Evolutionary conservation across 2,888 invertebrate species (phyloP), one percentile per base, ranked within the genome.

Genomic region (Andrena haemorrhoa): DNA sequence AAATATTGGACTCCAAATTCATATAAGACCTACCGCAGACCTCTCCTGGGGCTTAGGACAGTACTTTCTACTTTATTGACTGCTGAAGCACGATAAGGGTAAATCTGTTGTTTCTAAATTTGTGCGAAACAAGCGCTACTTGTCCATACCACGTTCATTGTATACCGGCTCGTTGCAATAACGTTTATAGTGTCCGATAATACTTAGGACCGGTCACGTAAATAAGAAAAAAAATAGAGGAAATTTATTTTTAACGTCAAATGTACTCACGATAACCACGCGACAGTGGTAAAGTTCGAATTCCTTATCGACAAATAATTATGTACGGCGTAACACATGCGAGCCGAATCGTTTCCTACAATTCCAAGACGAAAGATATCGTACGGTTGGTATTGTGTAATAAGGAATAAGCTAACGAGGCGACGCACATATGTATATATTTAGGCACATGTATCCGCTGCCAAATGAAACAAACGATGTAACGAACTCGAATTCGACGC

Each of bases 381-480:
- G 49, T 33, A 12, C 58, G 29, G 10, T 29, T 23, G 58, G 41
- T 41, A 64, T 66, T 68, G 58, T 51, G 83, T n/a, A 73, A 74
- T 53, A 31, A 12, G 20, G 58, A 65, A 12, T 47, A 63, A 66
- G 65, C 29, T 78, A 74, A 75, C 53, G 35, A 49, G 73, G 49
- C 47, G 51, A 64, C n/a, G 20, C 8, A 26, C 10, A 56, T 10
- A 23, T n/a, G 4, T 8, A 41, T 12, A 41, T 41, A 3, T 41
- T 0, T 31, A 41, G 10, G 10, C 10, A 12, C 41, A 12, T 0
- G 26, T 49, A 31, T 41, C 70, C 23, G 68, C 60, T 82, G 83
- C 75, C 83, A 83, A 83, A 74, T 75, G 83, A 78, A 72, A 82
- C 64, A 74, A 78, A 66, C 68, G 65, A 56, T 51, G 49, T 56